Base-by-base conservation (phyloP, 2,888 invertebrate species). In the Odontocolon sp. region DNA sequence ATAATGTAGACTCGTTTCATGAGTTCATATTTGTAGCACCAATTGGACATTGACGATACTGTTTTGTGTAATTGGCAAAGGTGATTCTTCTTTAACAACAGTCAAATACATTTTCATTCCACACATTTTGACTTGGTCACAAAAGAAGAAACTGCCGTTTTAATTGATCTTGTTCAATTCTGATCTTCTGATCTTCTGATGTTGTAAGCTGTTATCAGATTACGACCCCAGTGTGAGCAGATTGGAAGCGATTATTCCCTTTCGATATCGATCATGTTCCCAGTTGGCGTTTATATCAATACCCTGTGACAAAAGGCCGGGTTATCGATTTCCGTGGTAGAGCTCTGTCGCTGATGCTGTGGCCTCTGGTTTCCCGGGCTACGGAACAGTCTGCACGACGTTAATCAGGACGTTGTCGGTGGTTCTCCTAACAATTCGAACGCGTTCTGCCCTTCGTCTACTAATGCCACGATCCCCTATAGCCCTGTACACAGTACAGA, bases 321-420 rank as follows among this genome's bases (percentile, higher is more conserved):
- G 45, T 71, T 76, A 76, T 76, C 70, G 70, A 76, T 75, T 70
- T 66, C 23, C 64, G 54, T 31, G n/a, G n/a, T n/a, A 47, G 70
- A 54, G 76, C 40, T 64, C 52, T 9, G 28, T 14, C 9, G 45
- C 59, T 21, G 50, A 45, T 50, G 40, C 63, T n/a, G n/a, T n/a
- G n/a, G n/a, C n/a, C n/a, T n/a, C n/a, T 64, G 64, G 54, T 54
- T 76, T 61, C 63, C 67, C 56, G 70, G 67, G 57, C 47, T 21
- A 73, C 40, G 38, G 42, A 61, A 61, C 61, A 47, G 16, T 52
- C 23, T 42, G 71, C 56, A 45, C 64, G 68, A 75, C 75, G 69
- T 75, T 75, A 75, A 69, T 75, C 69, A 75, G 69, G 52, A 69
- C 69, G 69, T 50, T 64, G 69, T 69, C 69, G 75, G 75, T 70